Percentiles rank a stretch among this genome's conserved stretches.
These are phyloP conservation scores for Agrotis exclamationis DNA, from an alignment of 2,888 invertebrate species.

Conservation along the genomic window DNA sequence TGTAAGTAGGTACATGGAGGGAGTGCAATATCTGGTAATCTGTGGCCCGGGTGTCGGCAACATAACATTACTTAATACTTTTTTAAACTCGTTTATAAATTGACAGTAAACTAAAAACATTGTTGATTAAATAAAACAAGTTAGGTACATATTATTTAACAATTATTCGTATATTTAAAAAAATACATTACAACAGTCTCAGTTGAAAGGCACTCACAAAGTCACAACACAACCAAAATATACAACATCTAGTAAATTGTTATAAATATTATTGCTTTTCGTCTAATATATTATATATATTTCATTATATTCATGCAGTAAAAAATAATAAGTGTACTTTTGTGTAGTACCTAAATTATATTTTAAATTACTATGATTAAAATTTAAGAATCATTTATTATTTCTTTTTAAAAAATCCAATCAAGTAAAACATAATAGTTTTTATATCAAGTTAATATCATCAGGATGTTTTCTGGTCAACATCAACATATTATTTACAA, in stretches of 20 bases:
- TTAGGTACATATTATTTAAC: no score
- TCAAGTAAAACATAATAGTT: not conserved
- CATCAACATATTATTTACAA: conserved; percentile 3
- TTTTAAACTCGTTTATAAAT: no score
- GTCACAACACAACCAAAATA: conserved; percentile 80
- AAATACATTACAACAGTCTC: conserved; percentile 82
- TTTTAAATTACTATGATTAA: not conserved
- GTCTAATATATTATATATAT: not conserved
- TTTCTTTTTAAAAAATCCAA: conserved; percentile 19
- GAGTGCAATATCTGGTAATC: no score
- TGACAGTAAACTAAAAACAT: conserved; percentile 1
- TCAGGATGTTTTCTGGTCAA: not conserved
- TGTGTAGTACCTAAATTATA: not conserved
- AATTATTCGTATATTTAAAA: conserved; percentile 72
- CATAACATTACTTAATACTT: no score
- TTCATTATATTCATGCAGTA: not conserved
- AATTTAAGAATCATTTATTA: conserved; percentile 17
- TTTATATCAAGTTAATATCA: conserved; percentile 20
- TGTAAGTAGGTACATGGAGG: no score
- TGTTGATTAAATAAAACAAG: conserved; percentile 48
- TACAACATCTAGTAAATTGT: conserved; percentile 36
- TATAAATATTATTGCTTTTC: conserved; percentile 48
- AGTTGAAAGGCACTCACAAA: conserved; percentile 79
- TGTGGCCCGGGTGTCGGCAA: no score
- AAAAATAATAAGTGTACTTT: conserved; percentile 19